phyloP scores from a whole-genome alignment of 1,140 invertebrate species.

The Caenorhabditis remanei region DNA sequence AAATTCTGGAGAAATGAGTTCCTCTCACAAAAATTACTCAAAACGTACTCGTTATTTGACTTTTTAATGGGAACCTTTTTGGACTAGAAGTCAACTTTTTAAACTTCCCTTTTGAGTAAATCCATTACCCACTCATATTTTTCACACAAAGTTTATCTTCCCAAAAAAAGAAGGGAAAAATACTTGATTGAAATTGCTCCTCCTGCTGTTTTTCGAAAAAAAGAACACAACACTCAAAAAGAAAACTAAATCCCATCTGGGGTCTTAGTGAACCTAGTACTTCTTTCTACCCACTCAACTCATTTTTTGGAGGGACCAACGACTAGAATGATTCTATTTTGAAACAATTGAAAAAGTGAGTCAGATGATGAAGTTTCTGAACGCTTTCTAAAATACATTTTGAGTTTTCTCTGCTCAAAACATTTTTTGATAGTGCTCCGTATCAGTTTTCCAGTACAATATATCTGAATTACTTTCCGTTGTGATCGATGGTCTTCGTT shows the following conservation, averaged over 20 bases:
- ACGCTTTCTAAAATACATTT: no score
- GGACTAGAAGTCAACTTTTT: no score
- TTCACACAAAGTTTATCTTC: neutral
- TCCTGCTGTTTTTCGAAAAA: neutral
- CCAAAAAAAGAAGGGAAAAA: neutral
- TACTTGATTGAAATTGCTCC: neutral
- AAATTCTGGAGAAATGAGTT: no score
- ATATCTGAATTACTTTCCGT: no score
- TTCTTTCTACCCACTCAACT: neutral
- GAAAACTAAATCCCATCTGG: constrained; percentile 13
- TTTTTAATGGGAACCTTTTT: no score
- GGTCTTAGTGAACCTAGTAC: neutral
- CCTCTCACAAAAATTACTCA: no score
- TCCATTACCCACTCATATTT: neutral
- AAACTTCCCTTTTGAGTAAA: neutral
- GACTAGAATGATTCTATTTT: neutral
- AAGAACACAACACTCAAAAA: neutral
- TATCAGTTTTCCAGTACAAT: no score
- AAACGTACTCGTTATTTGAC: no score
- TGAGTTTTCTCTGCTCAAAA: no score
- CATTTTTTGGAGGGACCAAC: neutral
- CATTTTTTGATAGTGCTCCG: no score
- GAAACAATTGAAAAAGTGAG: neutral
- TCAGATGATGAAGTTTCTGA: neutral
- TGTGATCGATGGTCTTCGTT: no score